phyloP scores from a whole-genome alignment of 2,113 vertebrate genomes.

The Saccopteryx bilineata region DNA sequence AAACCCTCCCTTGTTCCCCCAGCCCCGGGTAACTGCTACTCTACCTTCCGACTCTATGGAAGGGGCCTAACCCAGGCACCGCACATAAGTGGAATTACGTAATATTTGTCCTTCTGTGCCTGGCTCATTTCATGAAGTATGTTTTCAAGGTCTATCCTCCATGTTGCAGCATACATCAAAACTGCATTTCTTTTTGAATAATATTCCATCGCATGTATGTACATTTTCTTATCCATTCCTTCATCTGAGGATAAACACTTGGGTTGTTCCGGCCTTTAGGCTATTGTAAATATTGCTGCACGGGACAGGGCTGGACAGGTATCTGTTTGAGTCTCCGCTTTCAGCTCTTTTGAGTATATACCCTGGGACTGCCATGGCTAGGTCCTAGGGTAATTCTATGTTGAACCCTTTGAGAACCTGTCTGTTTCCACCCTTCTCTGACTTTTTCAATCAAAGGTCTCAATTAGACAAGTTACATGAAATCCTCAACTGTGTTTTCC shows the following conservation, averaged over 20 bases:
- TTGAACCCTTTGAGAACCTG: not conserved
- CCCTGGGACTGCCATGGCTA: not conserved
- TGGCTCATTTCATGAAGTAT: not conserved
- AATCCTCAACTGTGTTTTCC: not conserved
- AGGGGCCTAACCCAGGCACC: not conserved
- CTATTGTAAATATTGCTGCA: not conserved
- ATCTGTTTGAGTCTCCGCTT: not conserved
- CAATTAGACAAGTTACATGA: not conserved
- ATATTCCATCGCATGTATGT: accelerated
- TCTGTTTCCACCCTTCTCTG: not conserved
- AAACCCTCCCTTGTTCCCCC: not conserved
- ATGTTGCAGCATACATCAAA: not conserved
- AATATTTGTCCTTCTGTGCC: not conserved
- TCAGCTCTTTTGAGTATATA: not conserved
- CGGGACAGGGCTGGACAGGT: not conserved
- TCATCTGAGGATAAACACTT: no score
- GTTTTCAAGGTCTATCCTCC: not conserved
- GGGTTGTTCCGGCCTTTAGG: not conserved
- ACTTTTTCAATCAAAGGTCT: slow-evolving; percentile 10
- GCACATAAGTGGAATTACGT: not conserved
- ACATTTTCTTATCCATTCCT: not conserved
- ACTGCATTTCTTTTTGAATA: not conserved
- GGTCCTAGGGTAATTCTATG: not conserved
- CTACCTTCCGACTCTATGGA: not conserved
- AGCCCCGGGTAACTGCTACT: not conserved